phyloP scores from a whole-genome alignment of 1,140 invertebrate genomes.

The Caenorhabditis latens region DNA sequence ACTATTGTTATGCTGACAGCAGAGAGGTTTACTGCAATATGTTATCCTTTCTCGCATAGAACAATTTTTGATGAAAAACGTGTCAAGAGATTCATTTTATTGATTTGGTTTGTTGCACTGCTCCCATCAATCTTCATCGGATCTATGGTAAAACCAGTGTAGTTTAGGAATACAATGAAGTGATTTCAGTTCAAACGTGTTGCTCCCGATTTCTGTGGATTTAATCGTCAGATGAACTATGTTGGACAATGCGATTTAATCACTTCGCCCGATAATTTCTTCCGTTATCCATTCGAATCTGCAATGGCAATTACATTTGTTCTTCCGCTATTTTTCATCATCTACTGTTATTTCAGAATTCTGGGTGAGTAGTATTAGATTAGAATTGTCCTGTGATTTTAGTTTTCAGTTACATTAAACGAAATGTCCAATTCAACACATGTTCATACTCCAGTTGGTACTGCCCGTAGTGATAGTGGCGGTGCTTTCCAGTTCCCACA shows the following conservation, averaged over 20 bases:
- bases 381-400: background rate
- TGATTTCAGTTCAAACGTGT: constrained; percentile 74
- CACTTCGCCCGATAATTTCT: constrained; percentile 56
- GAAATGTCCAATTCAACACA: constrained; percentile 66
- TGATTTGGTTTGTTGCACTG: constrained; percentile 73
- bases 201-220: constrained; percentile 73
- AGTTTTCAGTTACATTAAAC: constrained; percentile 69
- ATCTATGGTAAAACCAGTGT: constrained; percentile 65
- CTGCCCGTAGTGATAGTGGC: constrained; percentile 62
- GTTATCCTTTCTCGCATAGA: constrained; percentile 73
- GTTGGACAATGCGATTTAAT: constrained; percentile 74
- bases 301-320: constrained; percentile 73
- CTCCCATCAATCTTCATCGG: constrained; percentile 76
- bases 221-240: constrained; percentile 62
- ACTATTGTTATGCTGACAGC: constrained; percentile 70
- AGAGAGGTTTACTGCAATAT: constrained; percentile 75
- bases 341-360: constrained; percentile 74
- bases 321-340: constrained; percentile 73
- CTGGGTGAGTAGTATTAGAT: constrained; percentile 41
- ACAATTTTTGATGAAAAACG: constrained; percentile 63
- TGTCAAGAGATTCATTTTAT: constrained; percentile 66
- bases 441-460: constrained; percentile 65
- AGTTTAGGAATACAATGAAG: background rate
- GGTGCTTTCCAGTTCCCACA: constrained; percentile 25
- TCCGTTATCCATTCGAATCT: constrained; percentile 65